A percentile compares a stretch with the other conserved stretches of the same genome.
Conservation (phyloP, 2,888 invertebrate species). For the Athetis lepigone region DNA sequence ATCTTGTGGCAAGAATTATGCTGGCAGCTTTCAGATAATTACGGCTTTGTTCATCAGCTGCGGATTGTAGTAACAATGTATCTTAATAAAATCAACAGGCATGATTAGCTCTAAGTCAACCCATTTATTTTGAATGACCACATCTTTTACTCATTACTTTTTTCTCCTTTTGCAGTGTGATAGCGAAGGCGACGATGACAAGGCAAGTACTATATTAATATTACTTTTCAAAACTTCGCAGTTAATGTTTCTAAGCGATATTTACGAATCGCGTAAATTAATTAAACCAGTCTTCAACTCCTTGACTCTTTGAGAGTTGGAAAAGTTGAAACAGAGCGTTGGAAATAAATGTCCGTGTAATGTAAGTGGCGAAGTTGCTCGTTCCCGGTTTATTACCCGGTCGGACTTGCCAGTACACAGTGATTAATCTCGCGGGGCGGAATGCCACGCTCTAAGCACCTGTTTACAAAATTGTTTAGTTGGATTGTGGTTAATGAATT, state of each 20-base stretch:
- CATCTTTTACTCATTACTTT: conserved; percentile 62
- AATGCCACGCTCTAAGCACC: conserved; percentile 66
- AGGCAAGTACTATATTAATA: conserved; percentile 92
- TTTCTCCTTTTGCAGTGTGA: conserved; percentile 95
- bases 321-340: conserved; percentile 85
- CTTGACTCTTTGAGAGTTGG: conserved; percentile 78
- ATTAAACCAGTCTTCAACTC: conserved; percentile 79
- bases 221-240: conserved; percentile 61
- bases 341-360: conserved; percentile 88
- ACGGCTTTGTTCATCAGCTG: conserved; percentile 43
- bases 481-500: conserved; percentile 69
- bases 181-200: conserved; percentile 98
- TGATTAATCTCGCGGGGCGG: conserved; percentile 83
- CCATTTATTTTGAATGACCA: conserved; percentile 12
- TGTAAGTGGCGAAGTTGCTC: conserved; percentile 88
- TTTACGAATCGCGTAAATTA: conserved; percentile 83
- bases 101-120: conserved; percentile 33
- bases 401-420: conserved; percentile 74
- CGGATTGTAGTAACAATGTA: conserved; percentile 43
- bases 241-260: conserved; percentile 71
- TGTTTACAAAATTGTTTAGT: conserved; percentile 71
- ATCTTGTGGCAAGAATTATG: conserved; percentile 37
- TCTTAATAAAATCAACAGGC: conserved; percentile 39
- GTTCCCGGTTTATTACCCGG: conserved; percentile 84
- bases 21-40: conserved; percentile 49